Base-by-base conservation (phyloP, 2,797 vertebrate genomes). In the Hozukius guyotensis region DNA sequence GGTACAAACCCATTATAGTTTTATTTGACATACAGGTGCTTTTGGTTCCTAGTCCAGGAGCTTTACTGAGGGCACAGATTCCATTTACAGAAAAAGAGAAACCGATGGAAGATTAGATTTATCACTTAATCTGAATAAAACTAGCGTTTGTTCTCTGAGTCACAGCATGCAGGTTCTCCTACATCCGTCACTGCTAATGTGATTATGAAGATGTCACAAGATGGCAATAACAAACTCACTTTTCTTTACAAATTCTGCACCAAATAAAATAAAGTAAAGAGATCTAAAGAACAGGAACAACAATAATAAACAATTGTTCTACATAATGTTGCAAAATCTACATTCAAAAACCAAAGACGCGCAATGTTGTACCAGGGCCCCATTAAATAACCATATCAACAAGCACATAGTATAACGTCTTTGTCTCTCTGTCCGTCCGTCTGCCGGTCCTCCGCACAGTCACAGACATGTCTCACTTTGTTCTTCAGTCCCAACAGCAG, bases 1-100 rank as follows among this genome's bases (percentile, higher is more conserved):
- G 88, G 86, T 96, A 89, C 94, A 93, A 91, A 96, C 91, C 94
- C 93, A 95, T 83, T 95, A 96, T 94, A 94, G 93, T 97, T 97
- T 96, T 93, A 96, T 96, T 96, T 94, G 92, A 95, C 92, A 92
- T 96, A 96, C 94, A 95, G 93, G 88, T 94, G 92, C 89, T 92
- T 93, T 94, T 94, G 90, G 89, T 94, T 92, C 94, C 89, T 93
- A 92, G 90, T 95, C 80, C 88, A 91, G 92, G 94, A 94, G 93
- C 89, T 93, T 94, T 93, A 93, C 80, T 92, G 89, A 92, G 92
- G 95, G 89, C 92, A 93, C 84, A 88, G 75, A 91, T 92, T 92
- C 84, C 88, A 87, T 93, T 92, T 89, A 94, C 93, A 95, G 87
- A 90, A 90, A 90, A 88, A 91, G 85, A 88, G 91, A 63, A 91